Conservation (phyloP, 2,888 invertebrate species). For the Iphiclides podalirius region DNA sequence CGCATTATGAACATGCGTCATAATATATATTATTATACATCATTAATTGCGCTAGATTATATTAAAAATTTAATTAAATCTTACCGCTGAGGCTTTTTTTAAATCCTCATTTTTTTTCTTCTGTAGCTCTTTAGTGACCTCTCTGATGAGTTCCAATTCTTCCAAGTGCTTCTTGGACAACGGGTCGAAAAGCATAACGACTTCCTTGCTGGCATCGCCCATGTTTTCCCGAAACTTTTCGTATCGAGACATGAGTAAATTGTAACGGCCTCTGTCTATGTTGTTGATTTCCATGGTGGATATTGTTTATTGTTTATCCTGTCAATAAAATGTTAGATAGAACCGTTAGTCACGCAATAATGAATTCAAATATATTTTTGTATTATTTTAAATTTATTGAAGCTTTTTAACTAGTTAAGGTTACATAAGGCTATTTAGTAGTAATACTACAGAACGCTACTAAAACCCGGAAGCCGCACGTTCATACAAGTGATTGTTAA, state of each 20-base stretch:
- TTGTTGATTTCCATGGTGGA: constrained; percentile 1
- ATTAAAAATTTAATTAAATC: not conserved
- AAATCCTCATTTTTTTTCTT: constrained; percentile 56
- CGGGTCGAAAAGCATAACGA: constrained; percentile 44
- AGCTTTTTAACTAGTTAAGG: too few relatives aligned
- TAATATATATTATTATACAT: too few relatives aligned
- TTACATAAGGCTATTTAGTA: too few relatives aligned
- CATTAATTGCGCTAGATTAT: constrained; percentile 9
- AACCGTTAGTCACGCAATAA: too few relatives aligned
- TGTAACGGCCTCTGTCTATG: constrained; percentile 30
- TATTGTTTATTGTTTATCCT: not conserved
- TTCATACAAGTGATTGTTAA: too few relatives aligned
- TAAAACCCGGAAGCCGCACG: too few relatives aligned
- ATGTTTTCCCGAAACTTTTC: constrained; percentile 31
- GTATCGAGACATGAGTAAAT: constrained; percentile 32
- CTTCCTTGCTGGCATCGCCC: constrained; percentile 28
- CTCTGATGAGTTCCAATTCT: constrained; percentile 51
- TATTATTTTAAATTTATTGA: too few relatives aligned
- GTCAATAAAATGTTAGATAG: not conserved
- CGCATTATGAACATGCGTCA: too few relatives aligned
- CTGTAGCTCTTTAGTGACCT: constrained; percentile 50
- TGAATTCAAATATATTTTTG: too few relatives aligned
- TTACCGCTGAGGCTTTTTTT: constrained; percentile 43
- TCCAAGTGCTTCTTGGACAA: constrained; percentile 35
- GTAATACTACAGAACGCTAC: too few relatives aligned